A percentile compares a stretch with the other conserved stretches of the same genome.
Conservation (phyloP, 1,140 invertebrate species). For the Drosophila triauraria region DNA sequence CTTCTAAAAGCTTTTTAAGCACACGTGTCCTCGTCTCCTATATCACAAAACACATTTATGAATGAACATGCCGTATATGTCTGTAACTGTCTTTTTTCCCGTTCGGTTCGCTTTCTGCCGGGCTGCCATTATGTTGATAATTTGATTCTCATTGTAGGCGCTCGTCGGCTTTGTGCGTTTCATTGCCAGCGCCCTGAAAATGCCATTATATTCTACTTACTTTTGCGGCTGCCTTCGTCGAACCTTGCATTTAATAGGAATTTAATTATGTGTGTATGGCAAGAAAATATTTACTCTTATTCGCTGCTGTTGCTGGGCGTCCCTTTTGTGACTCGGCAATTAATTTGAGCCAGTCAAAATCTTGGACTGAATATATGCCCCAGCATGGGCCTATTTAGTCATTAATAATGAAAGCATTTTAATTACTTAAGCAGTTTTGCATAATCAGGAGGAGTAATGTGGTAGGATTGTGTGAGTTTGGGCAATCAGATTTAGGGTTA, state of each 20-base stretch:
- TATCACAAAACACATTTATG: conserved; percentile 42
- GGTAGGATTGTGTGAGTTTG: background rate
- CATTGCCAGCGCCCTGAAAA: conserved; percentile 26
- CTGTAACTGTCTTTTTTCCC: conserved; percentile 10
- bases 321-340: conserved; percentile 24
- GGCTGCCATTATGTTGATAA: conserved; percentile 51
- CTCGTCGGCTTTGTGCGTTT: conserved; percentile 26
- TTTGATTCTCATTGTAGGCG: conserved; percentile 47
- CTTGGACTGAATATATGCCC: conserved; percentile 19
- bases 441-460: background rate
- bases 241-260: conserved; percentile 46
- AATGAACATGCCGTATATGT: conserved; percentile 33
- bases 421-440: conserved; percentile 34
- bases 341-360: conserved; percentile 12
- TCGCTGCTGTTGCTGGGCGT: background rate
- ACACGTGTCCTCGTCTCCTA: conserved; percentile 8
- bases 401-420: conserved; percentile 36
- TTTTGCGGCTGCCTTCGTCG: conserved; percentile 34
- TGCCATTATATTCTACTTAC: conserved; percentile 48
- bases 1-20: conserved; percentile 35
- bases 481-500: background rate
- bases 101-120: background rate
- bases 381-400: conserved; percentile 4
- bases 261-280: conserved; percentile 46
- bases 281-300: conserved; percentile 21